Evolutionary conservation across 1,140 invertebrate species (phyloP).

Genomic region (Stegodyphus mimosarum): DNA sequence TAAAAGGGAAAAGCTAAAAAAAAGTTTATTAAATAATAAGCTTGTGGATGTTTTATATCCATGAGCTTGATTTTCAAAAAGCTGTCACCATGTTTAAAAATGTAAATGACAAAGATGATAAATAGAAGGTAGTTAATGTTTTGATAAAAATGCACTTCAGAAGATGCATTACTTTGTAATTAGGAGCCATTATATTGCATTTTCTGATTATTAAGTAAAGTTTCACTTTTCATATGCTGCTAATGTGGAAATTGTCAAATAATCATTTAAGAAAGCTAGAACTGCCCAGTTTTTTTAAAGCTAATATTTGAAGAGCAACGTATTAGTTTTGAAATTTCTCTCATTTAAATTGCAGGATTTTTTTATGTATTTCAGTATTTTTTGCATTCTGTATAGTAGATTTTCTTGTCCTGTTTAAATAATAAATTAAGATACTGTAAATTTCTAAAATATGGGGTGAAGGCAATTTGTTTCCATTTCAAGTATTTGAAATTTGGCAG

Average conservation of each 20-base stretch:
- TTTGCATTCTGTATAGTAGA: too few relatives aligned
- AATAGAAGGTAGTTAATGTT: slow-evolving; percentile 55
- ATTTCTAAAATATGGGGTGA: too few relatives aligned
- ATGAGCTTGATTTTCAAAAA: slow-evolving; percentile 35
- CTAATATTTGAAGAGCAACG: not conserved
- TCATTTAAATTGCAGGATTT: too few relatives aligned
- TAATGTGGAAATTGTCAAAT: slow-evolving; percentile 29
- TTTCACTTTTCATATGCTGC: slow-evolving; percentile 48
- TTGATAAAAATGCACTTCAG: slow-evolving; percentile 52
- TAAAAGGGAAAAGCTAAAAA: slow-evolving; percentile 10
- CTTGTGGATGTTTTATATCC: not conserved
- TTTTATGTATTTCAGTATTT: too few relatives aligned
- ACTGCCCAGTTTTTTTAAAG: not conserved
- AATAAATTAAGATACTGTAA: too few relatives aligned
- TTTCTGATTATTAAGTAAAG: slow-evolving; percentile 12
- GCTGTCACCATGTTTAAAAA: slow-evolving; percentile 31
- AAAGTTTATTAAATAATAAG: not conserved
- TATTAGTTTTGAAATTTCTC: not conserved
- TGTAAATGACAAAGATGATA: slow-evolving; percentile 47
- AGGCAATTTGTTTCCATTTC: too few relatives aligned
- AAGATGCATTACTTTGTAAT: slow-evolving; percentile 51
- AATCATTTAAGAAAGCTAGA: slow-evolving; percentile 26
- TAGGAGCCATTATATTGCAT: slow-evolving; percentile 51
- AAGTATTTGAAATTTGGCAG: too few relatives aligned
- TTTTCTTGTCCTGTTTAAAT: too few relatives aligned